phyloP scores from a whole-genome alignment of 2,797 vertebrate species.

The Sebastes melanostomus region DNA sequence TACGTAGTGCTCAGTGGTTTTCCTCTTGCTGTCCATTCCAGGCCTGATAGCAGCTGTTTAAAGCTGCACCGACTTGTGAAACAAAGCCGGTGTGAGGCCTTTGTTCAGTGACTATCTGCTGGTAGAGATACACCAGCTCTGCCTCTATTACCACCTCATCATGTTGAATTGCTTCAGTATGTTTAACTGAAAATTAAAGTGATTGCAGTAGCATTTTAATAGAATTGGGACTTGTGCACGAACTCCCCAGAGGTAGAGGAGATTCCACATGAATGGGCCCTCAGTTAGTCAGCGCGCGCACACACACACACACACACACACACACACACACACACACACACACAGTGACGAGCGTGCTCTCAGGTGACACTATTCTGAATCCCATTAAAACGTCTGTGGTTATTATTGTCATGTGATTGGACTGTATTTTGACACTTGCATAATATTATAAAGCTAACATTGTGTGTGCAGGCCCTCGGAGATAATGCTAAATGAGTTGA shows the following conservation, averaged over 20 bases:
- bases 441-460: slow-evolving; percentile 38
- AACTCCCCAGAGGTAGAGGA: slow-evolving; percentile 29
- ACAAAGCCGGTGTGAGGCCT: background rate
- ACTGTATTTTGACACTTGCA: slow-evolving; percentile 46
- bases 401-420: slow-evolving; percentile 48
- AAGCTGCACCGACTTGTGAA: background rate
- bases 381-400: slow-evolving; percentile 42
- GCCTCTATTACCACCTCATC: slow-evolving; percentile 24
- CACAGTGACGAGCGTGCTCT: background rate
- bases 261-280: slow-evolving; percentile 26
- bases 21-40: background rate
- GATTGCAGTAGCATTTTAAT: slow-evolving; percentile 41
- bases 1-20: background rate
- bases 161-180: slow-evolving; percentile 30
- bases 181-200: slow-evolving; percentile 47
- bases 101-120: background rate
- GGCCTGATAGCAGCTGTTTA: background rate
- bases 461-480: slow-evolving; percentile 25
- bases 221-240: slow-evolving; percentile 13
- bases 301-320: background rate
- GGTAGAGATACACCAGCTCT: slow-evolving; percentile 12
- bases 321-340: background rate
- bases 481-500: slow-evolving; percentile 45
- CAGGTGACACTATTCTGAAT: slow-evolving; percentile 32
- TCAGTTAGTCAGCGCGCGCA: background rate